Evolutionary conservation across 2,113 vertebrate genomes (phyloP), one percentile per base, ranked within the genome.

Genomic region (Dinomys branickii): DNA sequence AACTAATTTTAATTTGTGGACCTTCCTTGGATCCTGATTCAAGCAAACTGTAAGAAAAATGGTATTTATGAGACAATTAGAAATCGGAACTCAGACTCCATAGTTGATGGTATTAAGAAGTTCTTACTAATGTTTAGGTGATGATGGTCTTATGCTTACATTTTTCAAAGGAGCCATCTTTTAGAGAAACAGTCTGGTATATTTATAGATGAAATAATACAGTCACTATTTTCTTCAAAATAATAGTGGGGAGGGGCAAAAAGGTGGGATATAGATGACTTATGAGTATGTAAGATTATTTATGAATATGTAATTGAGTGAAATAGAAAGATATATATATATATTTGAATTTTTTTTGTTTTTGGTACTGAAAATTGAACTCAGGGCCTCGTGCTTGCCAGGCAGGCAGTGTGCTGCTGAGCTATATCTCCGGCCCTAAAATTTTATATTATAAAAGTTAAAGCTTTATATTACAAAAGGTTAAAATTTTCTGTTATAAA

Each of bases 221-320:
- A 38, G 73, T 95, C 89, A 81, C 38, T 77, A 67, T 94, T 90
- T 95, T 22, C 13, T 92, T 95, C 58, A 94, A 69, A 92, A 80
- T 81, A 95, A 75, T 84, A 75, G 28, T 78, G 24, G 22, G 38
- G 47, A 19, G 24, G 58, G 3, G 8, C 28, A 80, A 35, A n/a
- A 81, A 3, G 41, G 14, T 75, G 58, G 50, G 47, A 7, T 71
- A 88, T 2, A 85, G 56, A 69, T 93, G 14, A 88, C 52, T n/a
- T n/a, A n/a, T n/a, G n/a, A n/a, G n/a, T n/a, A n/a, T n/a, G 65
- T 67, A 95, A 90, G 44, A 92, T 11, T 95, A 8, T 17, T 58
- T 47, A 63, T 38, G 47, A 71, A 83, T 78, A 89, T 30, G 2
- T 87, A 92, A 90, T 58, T 77, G 4, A 41, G 13, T 91, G n/a